Base-by-base conservation (phyloP, 1,140 invertebrate genomes). In the Drosophila lini region DNA sequence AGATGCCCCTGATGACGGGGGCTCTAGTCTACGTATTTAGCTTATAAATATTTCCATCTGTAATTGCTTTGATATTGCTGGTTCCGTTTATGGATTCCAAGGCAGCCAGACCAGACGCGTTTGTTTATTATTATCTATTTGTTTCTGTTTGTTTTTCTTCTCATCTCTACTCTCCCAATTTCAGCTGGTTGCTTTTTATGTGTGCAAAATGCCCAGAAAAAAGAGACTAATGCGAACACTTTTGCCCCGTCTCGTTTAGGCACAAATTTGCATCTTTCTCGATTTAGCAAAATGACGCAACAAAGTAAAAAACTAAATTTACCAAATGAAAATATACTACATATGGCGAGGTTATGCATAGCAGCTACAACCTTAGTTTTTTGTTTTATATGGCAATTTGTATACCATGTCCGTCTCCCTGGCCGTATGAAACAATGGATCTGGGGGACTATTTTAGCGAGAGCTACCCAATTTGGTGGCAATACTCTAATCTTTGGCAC, bases 241-340 rank as follows among this genome's bases (percentile, higher is more conserved):
- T 22, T 28, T 50, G 32, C 22, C 65, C 42, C n/a, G 13, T 44
- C 34, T 36, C 38, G 31, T 25, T 16, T 15, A 34, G 67, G 38
- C 55, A 60, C 45, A 25, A 71, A 73, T 73, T 73, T 71, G 65
- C 69, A 73, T 73, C 55, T 71, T 52, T 73, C 69, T 73, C 38
- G 16, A 73, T 73, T 73, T 73, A 73, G 67, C 55, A 1, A 73
- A 60, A 60, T 73, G 65, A 73, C 69, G 69, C 56, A 71, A 73
- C 53, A 42, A 44, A 31, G 28, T 52, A 32, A 28, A 36, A 52
- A 65, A 19, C 11, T 16, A 9, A 68, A 19, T 16, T 31, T 62
- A 69, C 28, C 36, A 69, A 57, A 38, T 52, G 31, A 6, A 5
- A 38, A 58, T 50, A 71, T 70, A 16, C 69, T 73, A 60, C 65